Percentiles rank a stretch among this genome's conserved stretches.
phyloP scores from a whole-genome alignment of 2,888 invertebrate species.

The Melinaea marsaeus region DNA sequence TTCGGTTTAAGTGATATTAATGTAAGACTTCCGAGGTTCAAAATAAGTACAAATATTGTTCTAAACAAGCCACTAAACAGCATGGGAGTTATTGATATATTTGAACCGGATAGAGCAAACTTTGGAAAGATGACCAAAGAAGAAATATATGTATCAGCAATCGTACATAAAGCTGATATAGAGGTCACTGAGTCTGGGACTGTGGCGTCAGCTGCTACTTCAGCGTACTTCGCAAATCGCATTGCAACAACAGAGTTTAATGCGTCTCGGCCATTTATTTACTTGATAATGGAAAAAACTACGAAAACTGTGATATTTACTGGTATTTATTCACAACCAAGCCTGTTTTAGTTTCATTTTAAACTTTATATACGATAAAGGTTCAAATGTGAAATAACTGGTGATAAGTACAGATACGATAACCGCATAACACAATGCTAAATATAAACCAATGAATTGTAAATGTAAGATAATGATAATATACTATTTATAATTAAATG shows the following conservation, averaged over 20 bases:
- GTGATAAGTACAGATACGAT: too few relatives aligned
- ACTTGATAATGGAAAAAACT: constrained; percentile 81
- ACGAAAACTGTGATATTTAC: constrained; percentile 81
- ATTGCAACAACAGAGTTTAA: too few relatives aligned
- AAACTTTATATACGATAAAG: too few relatives aligned
- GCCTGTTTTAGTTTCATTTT: constrained; percentile 30
- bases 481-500: too few relatives aligned
- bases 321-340: constrained; percentile 74
- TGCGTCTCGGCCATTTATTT: constrained; percentile 80
- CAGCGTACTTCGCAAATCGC: too few relatives aligned
- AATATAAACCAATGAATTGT: too few relatives aligned
- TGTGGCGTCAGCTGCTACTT: too few relatives aligned
- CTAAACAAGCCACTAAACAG: constrained; percentile 76
- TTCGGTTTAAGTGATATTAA: constrained; percentile 79
- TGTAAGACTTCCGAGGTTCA: constrained; percentile 45
- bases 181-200: too few relatives aligned
- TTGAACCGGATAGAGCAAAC: constrained; percentile 75
- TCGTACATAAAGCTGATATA: too few relatives aligned
- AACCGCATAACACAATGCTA: too few relatives aligned
- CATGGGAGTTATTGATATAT: constrained; percentile 83
- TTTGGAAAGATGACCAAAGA: constrained; percentile 76
- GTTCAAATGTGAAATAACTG: too few relatives aligned
- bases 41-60: constrained; percentile 77
- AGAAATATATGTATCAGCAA: constrained; percentile 55
- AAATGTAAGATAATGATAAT: too few relatives aligned